phyloP scores from a whole-genome alignment of 2,113 vertebrate genomes.

The Tympanuchus pallidicinctus region DNA sequence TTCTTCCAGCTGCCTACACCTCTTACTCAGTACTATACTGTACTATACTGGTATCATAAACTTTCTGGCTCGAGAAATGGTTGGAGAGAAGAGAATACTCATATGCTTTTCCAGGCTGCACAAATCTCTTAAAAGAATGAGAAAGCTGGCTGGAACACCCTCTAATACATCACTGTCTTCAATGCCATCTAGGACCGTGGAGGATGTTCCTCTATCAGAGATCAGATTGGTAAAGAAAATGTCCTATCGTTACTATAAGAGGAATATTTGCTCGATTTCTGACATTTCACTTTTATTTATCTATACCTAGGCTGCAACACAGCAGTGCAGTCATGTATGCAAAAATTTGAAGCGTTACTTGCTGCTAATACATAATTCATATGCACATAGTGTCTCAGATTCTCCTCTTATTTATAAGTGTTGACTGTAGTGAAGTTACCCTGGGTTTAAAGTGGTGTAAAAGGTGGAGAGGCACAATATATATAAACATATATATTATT shows the following conservation, averaged over 20 bases:
- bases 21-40: background rate
- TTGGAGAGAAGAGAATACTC: background rate
- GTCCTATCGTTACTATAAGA: background rate
- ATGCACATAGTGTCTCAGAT: background rate
- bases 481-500: slow-evolving; percentile 23
- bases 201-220: background rate
- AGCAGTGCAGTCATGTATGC: background rate
- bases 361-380: background rate
- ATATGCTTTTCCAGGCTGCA: background rate
- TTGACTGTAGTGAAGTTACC: background rate
- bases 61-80: background rate
- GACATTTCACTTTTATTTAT: background rate
- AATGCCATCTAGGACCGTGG: background rate
- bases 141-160: background rate
- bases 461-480: background rate
- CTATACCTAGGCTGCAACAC: background rate
- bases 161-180: background rate
- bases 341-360: background rate
- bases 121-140: background rate
- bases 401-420: background rate
- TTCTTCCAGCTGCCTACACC: background rate
- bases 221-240: background rate
- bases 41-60: background rate
- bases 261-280: background rate
- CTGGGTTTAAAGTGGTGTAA: background rate